A percentile compares a stretch with the other conserved stretches of the same genome.
Evolutionary conservation across 92 coral and sea anemone genomes (phyloP).

Genomic region (Zoanthus sansibaricus): DNA sequence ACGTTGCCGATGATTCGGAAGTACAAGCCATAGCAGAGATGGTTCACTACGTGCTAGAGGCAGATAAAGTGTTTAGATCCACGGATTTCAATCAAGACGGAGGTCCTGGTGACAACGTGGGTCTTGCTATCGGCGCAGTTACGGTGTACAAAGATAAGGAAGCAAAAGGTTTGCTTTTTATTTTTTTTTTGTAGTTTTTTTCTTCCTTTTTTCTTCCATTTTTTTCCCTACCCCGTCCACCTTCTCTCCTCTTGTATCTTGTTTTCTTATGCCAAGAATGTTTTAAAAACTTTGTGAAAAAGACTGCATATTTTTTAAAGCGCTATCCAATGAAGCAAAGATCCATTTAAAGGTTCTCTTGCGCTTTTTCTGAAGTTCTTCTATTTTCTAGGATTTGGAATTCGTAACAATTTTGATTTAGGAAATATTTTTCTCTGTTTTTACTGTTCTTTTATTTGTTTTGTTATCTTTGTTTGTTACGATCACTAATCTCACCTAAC

Average conservation of each 20-base stretch:
- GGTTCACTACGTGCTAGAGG: constrained; percentile 84
- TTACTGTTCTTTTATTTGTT: too few species aligned
- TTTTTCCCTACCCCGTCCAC: background rate
- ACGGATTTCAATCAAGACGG: constrained; percentile 88
- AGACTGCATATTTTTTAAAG: too few species aligned
- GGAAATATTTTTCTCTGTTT: too few species aligned
- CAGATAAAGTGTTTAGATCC: constrained; percentile 81
- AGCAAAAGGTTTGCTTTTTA: constrained; percentile 71
- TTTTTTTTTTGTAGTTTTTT: background rate
- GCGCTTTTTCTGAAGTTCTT: too few species aligned
- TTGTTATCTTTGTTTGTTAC: too few species aligned
- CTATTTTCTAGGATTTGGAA: too few species aligned
- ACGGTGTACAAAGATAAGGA: constrained; percentile 71
- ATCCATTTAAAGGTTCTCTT: too few species aligned
- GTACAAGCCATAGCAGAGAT: constrained; percentile 78
- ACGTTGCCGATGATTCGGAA: constrained; percentile 76
- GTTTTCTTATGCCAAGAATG: background rate
- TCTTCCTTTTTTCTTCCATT: background rate
- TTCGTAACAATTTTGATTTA: too few species aligned
- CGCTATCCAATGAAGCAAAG: too few species aligned
- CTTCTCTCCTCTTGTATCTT: background rate
- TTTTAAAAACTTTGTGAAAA: too few species aligned
- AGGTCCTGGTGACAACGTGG: constrained; percentile 86
- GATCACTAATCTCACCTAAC: too few species aligned
- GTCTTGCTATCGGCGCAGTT: constrained; percentile 83